Conservation (phyloP, 2,888 invertebrate genomes). For the Leptothorax acervorum region DNA sequence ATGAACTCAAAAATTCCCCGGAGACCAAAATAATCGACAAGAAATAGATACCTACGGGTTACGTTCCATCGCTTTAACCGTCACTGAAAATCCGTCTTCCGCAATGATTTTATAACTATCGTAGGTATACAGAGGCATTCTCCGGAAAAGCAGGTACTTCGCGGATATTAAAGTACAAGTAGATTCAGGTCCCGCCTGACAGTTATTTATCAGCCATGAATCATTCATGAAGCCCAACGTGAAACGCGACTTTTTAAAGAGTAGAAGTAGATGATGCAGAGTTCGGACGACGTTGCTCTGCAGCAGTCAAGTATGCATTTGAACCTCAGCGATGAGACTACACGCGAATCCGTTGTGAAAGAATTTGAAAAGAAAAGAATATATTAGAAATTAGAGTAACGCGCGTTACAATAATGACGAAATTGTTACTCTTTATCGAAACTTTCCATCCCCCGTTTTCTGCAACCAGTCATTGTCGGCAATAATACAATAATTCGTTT, state of each 20-base stretch:
- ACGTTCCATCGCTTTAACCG: neutral
- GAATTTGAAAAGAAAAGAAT: neutral
- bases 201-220: constrained; percentile 52
- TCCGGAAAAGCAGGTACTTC: constrained; percentile 32
- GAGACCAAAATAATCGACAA: neutral
- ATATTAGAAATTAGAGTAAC: neutral
- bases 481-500: constrained; percentile 70
- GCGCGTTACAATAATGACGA: neutral
- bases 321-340: neutral
- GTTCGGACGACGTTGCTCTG: neutral
- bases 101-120: constrained; percentile 35
- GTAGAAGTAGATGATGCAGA: constrained; percentile 23
- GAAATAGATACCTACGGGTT: neutral
- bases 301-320: constrained; percentile 4
- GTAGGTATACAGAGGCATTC: constrained; percentile 9
- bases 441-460: constrained; percentile 1
- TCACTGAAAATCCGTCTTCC: constrained; percentile 15
- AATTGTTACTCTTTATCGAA: constrained; percentile 33
- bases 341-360: neutral
- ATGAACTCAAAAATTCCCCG: neutral
- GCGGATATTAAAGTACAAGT: constrained; percentile 49
- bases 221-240: constrained; percentile 38
- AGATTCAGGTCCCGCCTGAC: constrained; percentile 42
- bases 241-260: constrained; percentile 42
- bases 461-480: constrained; percentile 10